These are phyloP conservation scores for Phoxinus phoxinus DNA, from an alignment of 2,113 vertebrate genomes.

Conservation along the genomic window DNA sequence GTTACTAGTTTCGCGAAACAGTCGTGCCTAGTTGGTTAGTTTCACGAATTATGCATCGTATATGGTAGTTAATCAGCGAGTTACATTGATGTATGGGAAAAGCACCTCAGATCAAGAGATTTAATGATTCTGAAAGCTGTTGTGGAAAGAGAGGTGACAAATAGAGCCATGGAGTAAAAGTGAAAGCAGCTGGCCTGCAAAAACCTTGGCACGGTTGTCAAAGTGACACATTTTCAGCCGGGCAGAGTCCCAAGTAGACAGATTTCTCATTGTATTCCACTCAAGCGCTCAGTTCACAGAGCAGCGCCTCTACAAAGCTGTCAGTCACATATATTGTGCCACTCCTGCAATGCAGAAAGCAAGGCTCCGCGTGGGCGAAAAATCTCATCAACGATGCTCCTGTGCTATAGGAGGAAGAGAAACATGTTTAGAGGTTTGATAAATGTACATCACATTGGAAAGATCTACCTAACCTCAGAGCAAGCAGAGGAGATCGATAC, in stretches of 20 bases:
- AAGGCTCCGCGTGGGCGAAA: constrained; percentile 52
- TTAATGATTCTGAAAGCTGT: neutral
- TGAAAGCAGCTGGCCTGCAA: constrained; percentile 21
- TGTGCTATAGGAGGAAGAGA: constrained; percentile 30
- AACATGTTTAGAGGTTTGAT: neutral
- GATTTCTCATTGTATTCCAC: constrained; percentile 48
- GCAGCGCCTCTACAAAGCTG: constrained; percentile 53
- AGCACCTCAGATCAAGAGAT: neutral
- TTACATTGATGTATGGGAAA: too few species aligned
- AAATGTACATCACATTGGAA: constrained; percentile 5
- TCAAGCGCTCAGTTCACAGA: constrained; percentile 38
- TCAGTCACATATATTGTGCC: constrained; percentile 60
- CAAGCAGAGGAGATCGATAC: constrained; percentile 68
- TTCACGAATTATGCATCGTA: too few species aligned
- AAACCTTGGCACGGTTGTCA: constrained; percentile 6
- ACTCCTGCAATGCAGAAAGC: constrained; percentile 55
- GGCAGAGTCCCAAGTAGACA: constrained; percentile 33
- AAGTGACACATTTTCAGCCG: constrained; percentile 34
- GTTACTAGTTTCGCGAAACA: too few species aligned
- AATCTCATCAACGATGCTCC: constrained; percentile 47
- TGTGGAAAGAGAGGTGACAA: constrained; percentile 14
- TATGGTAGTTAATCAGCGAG: too few species aligned
- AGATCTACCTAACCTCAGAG: constrained; percentile 40
- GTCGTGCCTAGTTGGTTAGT: too few species aligned
- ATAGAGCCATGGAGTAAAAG: constrained; percentile 17